Evolutionary conservation across 23 tunicate species (phyloP).

Genomic region (Clavelina lepadiformis): DNA sequence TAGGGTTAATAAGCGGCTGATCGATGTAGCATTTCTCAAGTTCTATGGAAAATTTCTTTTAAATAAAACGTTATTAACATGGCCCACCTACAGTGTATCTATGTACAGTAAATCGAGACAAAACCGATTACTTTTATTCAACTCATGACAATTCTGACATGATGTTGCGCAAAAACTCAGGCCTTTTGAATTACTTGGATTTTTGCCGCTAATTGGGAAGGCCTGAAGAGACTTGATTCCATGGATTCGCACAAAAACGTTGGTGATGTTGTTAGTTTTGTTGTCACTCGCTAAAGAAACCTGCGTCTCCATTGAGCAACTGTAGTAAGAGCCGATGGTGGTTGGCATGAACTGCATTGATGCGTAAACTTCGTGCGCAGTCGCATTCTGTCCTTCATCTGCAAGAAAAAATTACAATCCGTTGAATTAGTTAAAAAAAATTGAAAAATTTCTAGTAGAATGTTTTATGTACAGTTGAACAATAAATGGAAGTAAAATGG

Average conservation of each 20-base stretch:
- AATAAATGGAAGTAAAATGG: too few species aligned
- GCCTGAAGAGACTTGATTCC: constrained; percentile 26
- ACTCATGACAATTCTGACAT: too few species aligned
- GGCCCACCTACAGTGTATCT: too few species aligned
- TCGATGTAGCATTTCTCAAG: constrained; percentile 34
- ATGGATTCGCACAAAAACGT: constrained; percentile 23
- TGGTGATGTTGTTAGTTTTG: not conserved
- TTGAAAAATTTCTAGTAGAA: too few species aligned
- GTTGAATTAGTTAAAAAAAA: too few species aligned
- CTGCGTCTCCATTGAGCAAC: constrained; percentile 44
- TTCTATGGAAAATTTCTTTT: not conserved
- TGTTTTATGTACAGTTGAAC: too few species aligned
- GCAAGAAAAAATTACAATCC: too few species aligned
- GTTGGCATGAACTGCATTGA: constrained; percentile 28
- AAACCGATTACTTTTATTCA: too few species aligned
- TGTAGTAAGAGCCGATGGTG: constrained; percentile 12
- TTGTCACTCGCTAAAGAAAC: constrained; percentile 12
- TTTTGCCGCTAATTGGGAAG: constrained; percentile 7
- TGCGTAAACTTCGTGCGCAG: constrained; percentile 1
- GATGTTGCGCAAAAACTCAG: too few species aligned
- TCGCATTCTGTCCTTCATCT: not conserved
- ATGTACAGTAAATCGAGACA: too few species aligned
- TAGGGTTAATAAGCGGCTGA: constrained; percentile 7
- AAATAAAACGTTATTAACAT: too few species aligned
- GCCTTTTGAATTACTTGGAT: too few species aligned